Conservation (phyloP, 2,113 vertebrate genomes). For the Chamaea fasciata region DNA sequence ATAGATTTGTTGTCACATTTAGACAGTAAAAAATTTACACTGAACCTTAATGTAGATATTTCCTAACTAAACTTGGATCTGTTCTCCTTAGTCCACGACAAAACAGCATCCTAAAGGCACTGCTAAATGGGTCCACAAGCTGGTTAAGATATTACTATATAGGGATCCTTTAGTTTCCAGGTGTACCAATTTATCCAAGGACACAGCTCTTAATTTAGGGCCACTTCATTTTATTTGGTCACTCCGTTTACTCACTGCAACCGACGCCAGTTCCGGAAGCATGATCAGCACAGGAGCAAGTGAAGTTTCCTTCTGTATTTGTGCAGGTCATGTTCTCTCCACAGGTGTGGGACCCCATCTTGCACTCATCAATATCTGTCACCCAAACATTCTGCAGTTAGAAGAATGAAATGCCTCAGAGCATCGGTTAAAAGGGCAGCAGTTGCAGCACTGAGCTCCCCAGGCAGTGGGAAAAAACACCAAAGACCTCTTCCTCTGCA, state of each 20-base stretch:
- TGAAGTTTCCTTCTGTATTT: slow-evolving; percentile 73
- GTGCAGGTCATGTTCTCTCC: slow-evolving; percentile 69
- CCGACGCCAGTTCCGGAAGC: slow-evolving; percentile 37
- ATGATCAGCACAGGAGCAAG: slow-evolving; percentile 62
- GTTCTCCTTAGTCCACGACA: background rate
- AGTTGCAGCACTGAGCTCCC: background rate
- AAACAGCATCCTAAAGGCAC: background rate
- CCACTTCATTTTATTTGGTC: background rate
- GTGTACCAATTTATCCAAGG: background rate
- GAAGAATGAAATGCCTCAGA: slow-evolving; percentile 25
- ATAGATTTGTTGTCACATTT: background rate
- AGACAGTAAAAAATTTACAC: background rate
- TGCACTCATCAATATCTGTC: slow-evolving; percentile 82
- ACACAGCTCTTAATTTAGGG: background rate
- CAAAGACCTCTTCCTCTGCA: background rate
- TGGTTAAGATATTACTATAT: background rate
- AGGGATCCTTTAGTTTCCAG: background rate
- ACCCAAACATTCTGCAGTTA: slow-evolving; percentile 58
- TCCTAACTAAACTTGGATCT: background rate
- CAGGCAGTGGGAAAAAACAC: background rate
- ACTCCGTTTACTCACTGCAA: slow-evolving; percentile 67
- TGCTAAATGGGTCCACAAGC: background rate
- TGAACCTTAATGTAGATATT: background rate
- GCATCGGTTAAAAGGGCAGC: background rate
- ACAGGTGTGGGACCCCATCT: slow-evolving; percentile 67